These are phyloP conservation scores for Andrena cerasifolii DNA, from an alignment of 1,140 invertebrate species.

Conservation along the genomic window DNA sequence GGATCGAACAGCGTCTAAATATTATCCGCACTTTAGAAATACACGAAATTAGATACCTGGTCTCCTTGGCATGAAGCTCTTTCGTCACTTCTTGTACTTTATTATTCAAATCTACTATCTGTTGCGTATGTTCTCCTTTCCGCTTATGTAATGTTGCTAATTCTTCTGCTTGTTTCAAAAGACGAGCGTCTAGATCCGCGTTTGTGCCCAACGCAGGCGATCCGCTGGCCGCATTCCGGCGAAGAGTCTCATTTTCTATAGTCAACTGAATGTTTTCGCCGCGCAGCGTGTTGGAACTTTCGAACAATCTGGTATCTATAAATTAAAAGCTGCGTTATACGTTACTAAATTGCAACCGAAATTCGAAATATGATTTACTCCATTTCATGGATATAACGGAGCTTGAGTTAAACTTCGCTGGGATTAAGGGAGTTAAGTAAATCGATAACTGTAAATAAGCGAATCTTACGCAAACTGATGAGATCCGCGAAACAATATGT, in stretches of 20 bases:
- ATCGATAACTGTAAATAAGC: slow-evolving; percentile 5
- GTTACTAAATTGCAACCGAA: neutral
- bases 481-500: slow-evolving; percentile 85
- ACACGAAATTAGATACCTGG: slow-evolving; percentile 84
- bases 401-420: neutral
- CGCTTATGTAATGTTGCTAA: slow-evolving; percentile 93
- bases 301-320: slow-evolving; percentile 94
- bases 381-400: neutral
- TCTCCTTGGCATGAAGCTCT: slow-evolving; percentile 87
- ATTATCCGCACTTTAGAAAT: neutral
- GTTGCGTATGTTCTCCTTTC: slow-evolving; percentile 95
- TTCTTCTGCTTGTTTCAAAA: slow-evolving; percentile 94
- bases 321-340: slow-evolving; percentile 53
- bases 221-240: slow-evolving; percentile 83
- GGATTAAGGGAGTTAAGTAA: neutral
- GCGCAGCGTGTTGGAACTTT: slow-evolving; percentile 89
- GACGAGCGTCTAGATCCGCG: slow-evolving; percentile 90
- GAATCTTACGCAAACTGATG: slow-evolving; percentile 84
- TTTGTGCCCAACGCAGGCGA: slow-evolving; percentile 75
- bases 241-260: slow-evolving; percentile 91
- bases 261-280: slow-evolving; percentile 92
- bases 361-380: neutral
- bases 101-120: slow-evolving; percentile 95
- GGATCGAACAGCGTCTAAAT: neutral
- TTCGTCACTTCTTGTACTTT: slow-evolving; percentile 94